Conservation (phyloP, 2,888 invertebrate genomes). For the Alsophila aescularia region DNA sequence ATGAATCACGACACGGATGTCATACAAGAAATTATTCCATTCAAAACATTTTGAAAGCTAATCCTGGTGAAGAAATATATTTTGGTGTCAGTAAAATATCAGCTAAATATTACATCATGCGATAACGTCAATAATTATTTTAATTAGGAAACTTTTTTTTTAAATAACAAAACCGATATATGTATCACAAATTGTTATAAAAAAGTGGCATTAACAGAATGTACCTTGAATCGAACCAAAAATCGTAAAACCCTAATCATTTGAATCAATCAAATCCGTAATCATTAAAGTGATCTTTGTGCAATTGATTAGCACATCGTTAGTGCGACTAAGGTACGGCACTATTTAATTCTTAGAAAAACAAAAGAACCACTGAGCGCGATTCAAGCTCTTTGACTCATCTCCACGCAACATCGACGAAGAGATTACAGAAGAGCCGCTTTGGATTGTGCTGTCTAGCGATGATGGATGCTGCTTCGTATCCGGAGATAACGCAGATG, state of each 20-base stretch:
- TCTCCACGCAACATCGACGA: background rate
- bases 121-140: too few relatives aligned
- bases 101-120: too few relatives aligned
- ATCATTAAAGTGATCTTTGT: conserved; percentile 3
- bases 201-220: background rate
- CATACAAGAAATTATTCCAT: too few relatives aligned
- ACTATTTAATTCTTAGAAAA: too few relatives aligned
- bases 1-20: background rate
- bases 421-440: background rate
- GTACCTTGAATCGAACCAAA: conserved; percentile 11
- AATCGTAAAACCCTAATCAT: conserved; percentile 12
- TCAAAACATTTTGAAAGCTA: too few relatives aligned
- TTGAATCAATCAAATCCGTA: conserved; percentile 6
- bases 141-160: too few relatives aligned
- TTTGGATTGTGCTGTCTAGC: background rate
- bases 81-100: too few relatives aligned
- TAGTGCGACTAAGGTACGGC: background rate
- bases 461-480: conserved; percentile 12
- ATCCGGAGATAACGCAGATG: conserved; percentile 6
- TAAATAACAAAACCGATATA: too few relatives aligned
- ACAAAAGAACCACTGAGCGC: too few relatives aligned
- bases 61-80: too few relatives aligned
- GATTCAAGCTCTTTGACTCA: too few relatives aligned
- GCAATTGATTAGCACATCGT: background rate
- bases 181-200: background rate